Percentiles rank a stretch among this genome's conserved stretches.
phyloP scores from a whole-genome alignment of 2,113 vertebrate genomes.

The Pluvianellus socialis region DNA sequence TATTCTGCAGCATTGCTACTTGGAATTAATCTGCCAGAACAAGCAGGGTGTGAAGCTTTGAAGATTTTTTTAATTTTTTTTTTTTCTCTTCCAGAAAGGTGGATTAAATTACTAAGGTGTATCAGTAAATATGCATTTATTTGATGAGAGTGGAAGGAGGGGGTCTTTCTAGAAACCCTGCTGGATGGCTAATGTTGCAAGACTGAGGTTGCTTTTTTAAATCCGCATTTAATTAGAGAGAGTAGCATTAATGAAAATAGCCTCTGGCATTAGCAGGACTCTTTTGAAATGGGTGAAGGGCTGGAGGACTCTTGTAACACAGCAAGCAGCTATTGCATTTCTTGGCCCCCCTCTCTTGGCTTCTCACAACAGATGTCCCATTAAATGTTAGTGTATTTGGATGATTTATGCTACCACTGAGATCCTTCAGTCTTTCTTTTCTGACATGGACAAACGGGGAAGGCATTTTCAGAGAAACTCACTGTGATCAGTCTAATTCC shows the following conservation, averaged over 20 bases:
- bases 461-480: background rate
- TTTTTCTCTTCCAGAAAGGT: background rate
- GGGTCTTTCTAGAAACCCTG: background rate
- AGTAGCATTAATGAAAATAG: conserved; percentile 12
- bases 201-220: background rate
- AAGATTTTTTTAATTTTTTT: background rate
- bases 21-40: background rate
- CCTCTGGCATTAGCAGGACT: background rate
- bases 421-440: background rate
- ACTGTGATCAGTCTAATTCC: background rate
- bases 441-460: background rate
- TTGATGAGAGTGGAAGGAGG: background rate
- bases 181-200: background rate
- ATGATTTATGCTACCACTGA: background rate
- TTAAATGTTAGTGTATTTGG: background rate
- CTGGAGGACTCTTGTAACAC: conserved; percentile 2
- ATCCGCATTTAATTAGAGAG: conserved; percentile 8
- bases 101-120: conserved; percentile 12
- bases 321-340: background rate
- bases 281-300: background rate
- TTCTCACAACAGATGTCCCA: background rate
- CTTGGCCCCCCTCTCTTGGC: conserved; percentile 9
- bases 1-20: background rate
- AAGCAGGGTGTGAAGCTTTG: background rate
- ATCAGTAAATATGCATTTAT: background rate